phyloP scores from a whole-genome alignment of 1,140 invertebrate genomes.

The Danaus melanippus region DNA sequence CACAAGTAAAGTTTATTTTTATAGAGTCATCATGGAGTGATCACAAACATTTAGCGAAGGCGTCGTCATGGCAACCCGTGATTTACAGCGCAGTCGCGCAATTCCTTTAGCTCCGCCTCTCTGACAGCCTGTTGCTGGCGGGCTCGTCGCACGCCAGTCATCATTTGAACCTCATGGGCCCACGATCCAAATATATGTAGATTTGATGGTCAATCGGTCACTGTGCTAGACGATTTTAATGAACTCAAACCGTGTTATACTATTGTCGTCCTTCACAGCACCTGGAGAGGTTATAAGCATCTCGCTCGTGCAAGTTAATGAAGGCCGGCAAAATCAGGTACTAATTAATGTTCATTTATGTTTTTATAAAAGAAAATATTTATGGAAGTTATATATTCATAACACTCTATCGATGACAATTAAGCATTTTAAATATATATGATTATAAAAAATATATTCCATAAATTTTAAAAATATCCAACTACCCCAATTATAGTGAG shows the following conservation, averaged over 20 bases:
- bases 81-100: conserved; percentile 52
- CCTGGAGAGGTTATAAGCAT: conserved; percentile 18
- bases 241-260: conserved; percentile 12
- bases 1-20: conserved; percentile 44
- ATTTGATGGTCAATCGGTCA: conserved; percentile 12
- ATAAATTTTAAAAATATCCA: too few species aligned
- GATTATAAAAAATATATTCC: too few species aligned
- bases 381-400: too few species aligned
- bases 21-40: conserved; percentile 37
- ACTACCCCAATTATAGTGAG: not conserved
- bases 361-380: too few species aligned
- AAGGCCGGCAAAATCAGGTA: conserved; percentile 55
- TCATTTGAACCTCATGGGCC: conserved; percentile 29
- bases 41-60: conserved; percentile 64
- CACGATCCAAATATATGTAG: conserved; percentile 22
- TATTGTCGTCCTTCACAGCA: conserved; percentile 1
- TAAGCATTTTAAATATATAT: too few species aligned
- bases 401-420: too few species aligned
- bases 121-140: conserved; percentile 65
- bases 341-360: conserved; percentile 10
- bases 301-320: conserved; percentile 47
- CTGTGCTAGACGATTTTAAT: conserved; percentile 24
- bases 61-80: conserved; percentile 62
- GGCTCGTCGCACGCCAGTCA: conserved; percentile 49
- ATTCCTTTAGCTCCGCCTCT: conserved; percentile 40